These are phyloP conservation scores for Bothrops jararaca DNA, from an alignment of 2,113 vertebrate genomes.

Conservation along the genomic window DNA sequence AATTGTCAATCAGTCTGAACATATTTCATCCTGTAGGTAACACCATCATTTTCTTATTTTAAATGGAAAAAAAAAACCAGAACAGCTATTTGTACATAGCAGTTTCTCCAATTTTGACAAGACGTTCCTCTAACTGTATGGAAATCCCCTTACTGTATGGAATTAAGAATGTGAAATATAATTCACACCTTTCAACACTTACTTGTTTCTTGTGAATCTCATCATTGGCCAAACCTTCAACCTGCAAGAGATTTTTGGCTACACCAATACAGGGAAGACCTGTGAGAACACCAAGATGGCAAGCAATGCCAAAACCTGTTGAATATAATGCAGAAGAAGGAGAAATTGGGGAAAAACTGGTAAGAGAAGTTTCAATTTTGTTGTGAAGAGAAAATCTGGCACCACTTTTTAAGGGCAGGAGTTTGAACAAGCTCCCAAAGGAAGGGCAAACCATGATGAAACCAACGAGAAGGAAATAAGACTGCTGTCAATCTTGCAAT, in stretches of 20 bases:
- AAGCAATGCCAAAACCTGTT: conserved; percentile 90
- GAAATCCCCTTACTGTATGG: not conserved
- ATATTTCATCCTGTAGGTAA: not conserved
- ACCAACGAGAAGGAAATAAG: not conserved
- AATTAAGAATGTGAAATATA: not conserved
- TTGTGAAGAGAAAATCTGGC: not conserved
- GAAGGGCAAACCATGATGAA: not conserved
- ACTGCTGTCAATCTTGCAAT: not conserved
- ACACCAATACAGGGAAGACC: conserved; percentile 88
- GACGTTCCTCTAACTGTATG: not conserved
- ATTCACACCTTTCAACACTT: conserved; percentile 27
- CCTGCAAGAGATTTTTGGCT: conserved; percentile 93
- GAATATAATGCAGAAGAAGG: not conserved
- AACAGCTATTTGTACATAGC: not conserved
- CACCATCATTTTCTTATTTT: not conserved
- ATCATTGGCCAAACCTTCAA: conserved; percentile 80
- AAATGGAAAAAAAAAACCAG: not conserved
- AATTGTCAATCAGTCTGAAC: not conserved
- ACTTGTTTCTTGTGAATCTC: conserved; percentile 83
- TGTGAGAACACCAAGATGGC: conserved; percentile 87
- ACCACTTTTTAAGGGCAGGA: not conserved
- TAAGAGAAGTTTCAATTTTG: not conserved
- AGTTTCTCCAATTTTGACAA: not conserved
- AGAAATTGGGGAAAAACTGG: not conserved
- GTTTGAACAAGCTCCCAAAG: not conserved